phyloP scores from a whole-genome alignment of 2,113 vertebrate species.

The Spizaetus ornatus region DNA sequence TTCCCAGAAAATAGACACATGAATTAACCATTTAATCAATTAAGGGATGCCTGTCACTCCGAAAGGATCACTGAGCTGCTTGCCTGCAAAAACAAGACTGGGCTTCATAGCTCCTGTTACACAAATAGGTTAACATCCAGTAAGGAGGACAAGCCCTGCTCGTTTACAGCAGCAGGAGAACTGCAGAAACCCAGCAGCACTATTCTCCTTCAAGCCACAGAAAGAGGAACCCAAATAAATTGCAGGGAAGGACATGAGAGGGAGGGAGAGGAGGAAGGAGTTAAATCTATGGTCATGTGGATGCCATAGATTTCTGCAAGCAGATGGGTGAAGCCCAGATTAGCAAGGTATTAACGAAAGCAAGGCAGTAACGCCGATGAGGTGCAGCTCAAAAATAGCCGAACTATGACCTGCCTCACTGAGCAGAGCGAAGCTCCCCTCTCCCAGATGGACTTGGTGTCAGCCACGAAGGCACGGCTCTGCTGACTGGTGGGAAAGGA shows the following conservation, averaged over 20 bases:
- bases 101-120: neutral
- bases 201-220: neutral
- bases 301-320: neutral
- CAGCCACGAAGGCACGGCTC: rapidly evolving
- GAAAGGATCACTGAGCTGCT: neutral
- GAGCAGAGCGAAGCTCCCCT: neutral
- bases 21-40: neutral
- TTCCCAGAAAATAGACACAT: rapidly evolving
- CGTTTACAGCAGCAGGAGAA: neutral
- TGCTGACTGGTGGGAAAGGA: neutral
- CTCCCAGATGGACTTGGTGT: rapidly evolving
- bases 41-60: rapidly evolving
- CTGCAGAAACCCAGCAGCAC: neutral
- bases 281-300: neutral
- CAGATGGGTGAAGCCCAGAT: neutral
- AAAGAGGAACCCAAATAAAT: neutral
- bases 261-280: neutral
- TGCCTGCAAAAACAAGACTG: neutral
- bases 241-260: neutral
- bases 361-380: neutral
- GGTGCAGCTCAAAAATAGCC: neutral
- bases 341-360: neutral
- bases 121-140: rapidly evolving
- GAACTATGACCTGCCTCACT: neutral
- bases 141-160: neutral